Evolutionary conservation across 2,888 invertebrate genomes (phyloP).

Genomic region (Tromatobia lineatoria): DNA sequence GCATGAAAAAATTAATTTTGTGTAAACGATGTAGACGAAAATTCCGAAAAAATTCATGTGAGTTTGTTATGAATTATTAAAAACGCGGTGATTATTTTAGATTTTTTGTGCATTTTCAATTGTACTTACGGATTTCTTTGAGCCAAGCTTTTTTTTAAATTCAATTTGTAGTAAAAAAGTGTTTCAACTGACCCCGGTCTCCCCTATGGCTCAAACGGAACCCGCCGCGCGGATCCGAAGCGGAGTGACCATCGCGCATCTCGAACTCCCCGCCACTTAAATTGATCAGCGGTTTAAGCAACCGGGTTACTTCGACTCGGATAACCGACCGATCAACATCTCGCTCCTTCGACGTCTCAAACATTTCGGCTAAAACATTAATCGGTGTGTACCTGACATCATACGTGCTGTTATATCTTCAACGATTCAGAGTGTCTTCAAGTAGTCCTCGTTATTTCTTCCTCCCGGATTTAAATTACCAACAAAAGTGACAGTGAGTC

Average conservation of each 20-base stretch:
- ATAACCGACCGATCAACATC: slow-evolving; percentile 74
- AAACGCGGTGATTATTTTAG: too few relatives aligned
- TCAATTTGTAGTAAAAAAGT: too few relatives aligned
- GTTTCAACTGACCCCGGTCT: too few relatives aligned
- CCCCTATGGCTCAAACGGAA: slow-evolving; percentile 1
- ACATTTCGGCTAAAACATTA: not conserved
- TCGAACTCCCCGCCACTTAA: slow-evolving; percentile 74
- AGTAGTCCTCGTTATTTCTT: not conserved
- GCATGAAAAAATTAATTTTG: too few relatives aligned
- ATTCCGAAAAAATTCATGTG: too few relatives aligned
- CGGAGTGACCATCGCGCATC: slow-evolving; percentile 13
- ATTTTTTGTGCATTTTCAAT: too few relatives aligned
- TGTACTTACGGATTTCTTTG: too few relatives aligned
- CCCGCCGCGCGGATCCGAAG: slow-evolving; percentile 11
- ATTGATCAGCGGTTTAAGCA: slow-evolving; percentile 77
- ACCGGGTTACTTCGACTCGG: slow-evolving; percentile 77
- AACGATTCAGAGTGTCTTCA: not conserved
- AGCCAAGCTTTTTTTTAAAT: too few relatives aligned
- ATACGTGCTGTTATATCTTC: not conserved
- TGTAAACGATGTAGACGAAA: too few relatives aligned
- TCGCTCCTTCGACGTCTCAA: slow-evolving; percentile 44
- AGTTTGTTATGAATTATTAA: too few relatives aligned
- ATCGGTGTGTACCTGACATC: slow-evolving; percentile 25
- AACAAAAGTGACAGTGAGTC: slow-evolving; percentile 36
- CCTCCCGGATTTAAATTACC: not conserved